Conservation (phyloP, 2,113 vertebrate genomes). For the Zosterops japonicus region DNA sequence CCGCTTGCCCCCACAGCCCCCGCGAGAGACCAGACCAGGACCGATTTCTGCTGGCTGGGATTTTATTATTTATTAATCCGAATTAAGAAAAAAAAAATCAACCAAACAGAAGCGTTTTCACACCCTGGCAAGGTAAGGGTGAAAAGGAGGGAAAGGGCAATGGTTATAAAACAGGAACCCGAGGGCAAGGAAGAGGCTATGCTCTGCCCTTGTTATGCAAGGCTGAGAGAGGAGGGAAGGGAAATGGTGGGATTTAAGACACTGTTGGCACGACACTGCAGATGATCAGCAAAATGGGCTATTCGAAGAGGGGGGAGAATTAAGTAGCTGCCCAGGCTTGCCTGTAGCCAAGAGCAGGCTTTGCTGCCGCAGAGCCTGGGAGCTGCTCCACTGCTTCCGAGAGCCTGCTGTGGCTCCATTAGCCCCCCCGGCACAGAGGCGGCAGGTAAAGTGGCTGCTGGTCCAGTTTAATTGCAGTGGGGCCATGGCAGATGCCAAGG, state of each 20-base stretch:
- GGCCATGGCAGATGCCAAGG: constrained; percentile 49
- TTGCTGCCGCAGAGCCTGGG: background rate
- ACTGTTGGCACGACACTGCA: constrained; percentile 70
- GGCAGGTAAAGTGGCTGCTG: background rate
- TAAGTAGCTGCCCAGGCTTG: constrained; percentile 17
- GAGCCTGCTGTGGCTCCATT: accelerated
- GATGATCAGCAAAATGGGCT: constrained; percentile 64
- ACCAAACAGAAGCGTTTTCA: constrained; percentile 43
- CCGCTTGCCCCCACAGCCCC: background rate
- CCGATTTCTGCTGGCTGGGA: background rate
- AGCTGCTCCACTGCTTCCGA: background rate
- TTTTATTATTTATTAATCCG: constrained; percentile 48
- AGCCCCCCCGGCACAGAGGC: background rate
- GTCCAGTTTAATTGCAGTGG: background rate
- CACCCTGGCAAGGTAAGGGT: constrained; percentile 34
- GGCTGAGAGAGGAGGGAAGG: constrained; percentile 39
- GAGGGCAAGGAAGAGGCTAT: constrained; percentile 16
- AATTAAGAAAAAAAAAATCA: background rate
- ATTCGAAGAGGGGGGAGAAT: background rate
- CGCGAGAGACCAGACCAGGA: background rate
- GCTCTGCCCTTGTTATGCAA: constrained; percentile 25
- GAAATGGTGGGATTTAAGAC: constrained; percentile 74
- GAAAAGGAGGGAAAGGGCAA: background rate
- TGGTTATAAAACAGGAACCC: constrained; percentile 47
- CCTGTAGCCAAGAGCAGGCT: background rate